These are phyloP conservation scores for Athene noctua DNA, from an alignment of 2,113 vertebrate genomes.

Conservation along the genomic window DNA sequence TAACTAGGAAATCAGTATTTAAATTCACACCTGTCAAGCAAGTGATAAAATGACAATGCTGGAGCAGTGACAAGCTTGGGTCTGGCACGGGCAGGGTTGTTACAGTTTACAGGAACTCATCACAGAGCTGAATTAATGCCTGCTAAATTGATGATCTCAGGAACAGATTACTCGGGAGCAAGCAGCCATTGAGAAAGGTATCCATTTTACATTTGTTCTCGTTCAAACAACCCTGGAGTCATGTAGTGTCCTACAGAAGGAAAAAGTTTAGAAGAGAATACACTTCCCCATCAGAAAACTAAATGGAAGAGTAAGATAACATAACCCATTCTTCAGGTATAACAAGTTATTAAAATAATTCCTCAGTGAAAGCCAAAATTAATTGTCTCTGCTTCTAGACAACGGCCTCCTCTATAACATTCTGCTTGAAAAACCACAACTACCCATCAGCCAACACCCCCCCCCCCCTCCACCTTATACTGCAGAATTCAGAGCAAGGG, in stretches of 20 bases:
- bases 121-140: neutral
- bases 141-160: neutral
- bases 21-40: neutral
- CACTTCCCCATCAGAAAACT: neutral
- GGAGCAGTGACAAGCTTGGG: neutral
- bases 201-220: neutral
- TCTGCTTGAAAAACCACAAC: neutral
- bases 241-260: neutral
- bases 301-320: neutral
- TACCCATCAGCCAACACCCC: neutral
- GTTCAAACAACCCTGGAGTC: neutral
- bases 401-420: neutral
- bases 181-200: neutral
- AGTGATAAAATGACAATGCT: neutral
- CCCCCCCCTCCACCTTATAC: neutral
- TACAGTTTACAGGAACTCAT: neutral
- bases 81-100: neutral
- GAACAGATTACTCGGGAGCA: neutral
- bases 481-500: neutral
- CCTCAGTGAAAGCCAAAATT: neutral
- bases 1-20: neutral
- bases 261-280: neutral
- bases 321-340: neutral
- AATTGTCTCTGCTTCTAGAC: neutral
- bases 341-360: neutral